phyloP scores from a whole-genome alignment of 2,113 vertebrate species.

The Crocuta crocuta region DNA sequence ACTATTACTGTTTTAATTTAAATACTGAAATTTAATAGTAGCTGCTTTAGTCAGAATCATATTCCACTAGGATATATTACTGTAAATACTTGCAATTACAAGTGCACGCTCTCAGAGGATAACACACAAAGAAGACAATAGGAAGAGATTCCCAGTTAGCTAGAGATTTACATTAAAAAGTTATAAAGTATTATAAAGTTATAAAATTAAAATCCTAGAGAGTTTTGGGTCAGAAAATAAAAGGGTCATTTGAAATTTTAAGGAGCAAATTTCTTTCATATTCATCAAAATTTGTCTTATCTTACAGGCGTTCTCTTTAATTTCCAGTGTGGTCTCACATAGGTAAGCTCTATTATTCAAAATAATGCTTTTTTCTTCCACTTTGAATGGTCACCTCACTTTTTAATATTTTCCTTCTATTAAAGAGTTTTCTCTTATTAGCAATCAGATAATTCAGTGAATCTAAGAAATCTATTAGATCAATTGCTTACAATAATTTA shows the following conservation, averaged over 20 bases:
- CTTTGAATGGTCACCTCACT: neutral
- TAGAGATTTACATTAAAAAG: neutral
- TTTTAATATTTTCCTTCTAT: neutral
- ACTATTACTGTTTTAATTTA: constrained; percentile 9
- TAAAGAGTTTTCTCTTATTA: neutral
- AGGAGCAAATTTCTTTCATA: neutral
- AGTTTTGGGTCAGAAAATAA: constrained; percentile 33
- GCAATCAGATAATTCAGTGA: neutral
- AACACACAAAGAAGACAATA: neutral
- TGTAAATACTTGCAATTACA: neutral
- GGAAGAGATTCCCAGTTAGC: neutral
- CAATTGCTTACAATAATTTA: neutral
- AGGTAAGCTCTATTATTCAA: neutral
- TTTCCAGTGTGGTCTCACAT: neutral
- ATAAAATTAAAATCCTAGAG: constrained; percentile 10
- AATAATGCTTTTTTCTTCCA: neutral
- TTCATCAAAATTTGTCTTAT: neutral
- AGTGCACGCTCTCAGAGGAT: neutral
- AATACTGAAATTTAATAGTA: constrained; percentile 39
- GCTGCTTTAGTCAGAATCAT: neutral
- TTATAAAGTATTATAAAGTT: too few species aligned
- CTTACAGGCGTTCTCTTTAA: neutral
- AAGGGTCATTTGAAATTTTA: neutral
- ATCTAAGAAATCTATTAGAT: neutral
- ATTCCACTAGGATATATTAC: neutral